Base-by-base conservation (phyloP, 2,797 vertebrate genomes). In the Chaetophractus vellerosus region DNA sequence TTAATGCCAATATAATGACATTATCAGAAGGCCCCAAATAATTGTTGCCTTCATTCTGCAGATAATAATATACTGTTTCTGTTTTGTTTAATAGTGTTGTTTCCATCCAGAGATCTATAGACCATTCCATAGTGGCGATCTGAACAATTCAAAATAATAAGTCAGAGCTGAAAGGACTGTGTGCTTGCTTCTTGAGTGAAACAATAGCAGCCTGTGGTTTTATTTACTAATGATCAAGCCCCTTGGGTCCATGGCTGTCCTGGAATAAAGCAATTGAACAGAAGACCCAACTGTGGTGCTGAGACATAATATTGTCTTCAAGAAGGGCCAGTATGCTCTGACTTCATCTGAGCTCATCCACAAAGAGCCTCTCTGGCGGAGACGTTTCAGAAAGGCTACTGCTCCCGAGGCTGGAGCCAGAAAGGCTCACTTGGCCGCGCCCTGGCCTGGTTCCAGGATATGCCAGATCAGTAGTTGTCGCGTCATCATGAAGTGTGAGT, bases 261-360 rank as follows among this genome's bases (percentile, higher is more conserved):
- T 97, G 80, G n/a, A 96, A 97, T 93, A 86, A 90, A 92, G 36
- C 50, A 36, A 68, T 33, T 92, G 93, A 82, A 90, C n/a, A 1
- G 84, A 72, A 97, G 94, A 90, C 31, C 31, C 57, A 66, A 84
- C 16, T 81, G 11, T 96, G 96, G 90, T 94, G 21, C 80, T 93
- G 36, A 71, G 91, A 90, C 84, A 80, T 68, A 71, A 36, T 28
- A 21, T 69, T 72, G 9, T 57, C 52, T 88, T 97, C 0, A 0
- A 75, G 90, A 79, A 84, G 94, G 61, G 69, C 93, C 68, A 76
- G 79, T 55, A 28, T 0, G 0, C 91, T 94, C 83, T 96, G 92
- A 95, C 91, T 97, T 96, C 85, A 97, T 97, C 80, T 94, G 89
- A 96, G 75, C 52, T 96, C 74, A 66, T 93, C 93, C 90, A 81